Base-by-base conservation (phyloP, 2,888 invertebrate species). In the Lissocephala sabroskyi region DNA sequence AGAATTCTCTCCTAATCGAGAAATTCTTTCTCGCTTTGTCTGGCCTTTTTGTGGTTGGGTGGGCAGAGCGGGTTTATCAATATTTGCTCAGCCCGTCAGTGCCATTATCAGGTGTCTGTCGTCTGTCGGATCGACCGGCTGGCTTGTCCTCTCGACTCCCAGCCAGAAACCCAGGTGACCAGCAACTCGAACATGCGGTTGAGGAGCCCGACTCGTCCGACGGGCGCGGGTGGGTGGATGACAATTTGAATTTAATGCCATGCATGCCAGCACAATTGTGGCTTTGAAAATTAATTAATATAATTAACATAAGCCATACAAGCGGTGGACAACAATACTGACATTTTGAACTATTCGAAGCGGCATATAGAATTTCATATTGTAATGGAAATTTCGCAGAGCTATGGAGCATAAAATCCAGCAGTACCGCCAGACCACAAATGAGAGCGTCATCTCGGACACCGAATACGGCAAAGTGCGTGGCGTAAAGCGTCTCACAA, bases 381-480 rank as follows among this genome's bases (percentile, higher is more conserved):
- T 59, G 39, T 64, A 39, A 59, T 60, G 43, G 18, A 30, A 49
- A 59, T 26, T 55, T 63, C 62, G 19, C 56, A 82, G 82, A 70
- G 56, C 64, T 41, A 53, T 81, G 47, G 79, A 83, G 59, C 76
- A 80, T 55, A 79, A 79, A 60, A 62, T 79, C 29, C 66, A 74
- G 52, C 83, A 83, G 55, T 78, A 79, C 50, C 80, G 77, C 6
- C 64, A 65, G 35, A 71, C 78, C 14, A 82, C 82, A 26, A 79
- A 60, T 41, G 82, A 84, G 56, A 76, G 74, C 6, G 59, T 66
- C 26, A 62, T 79, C 33, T 65, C 78, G 28, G 78, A 82, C 30
- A 84, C 83, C n/a, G 75, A 79, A 50, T 80, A 83, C 47, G 84
- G 84, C 28, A 79, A 80, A 48, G 71, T 84, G 28, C 70, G 68